Base-by-base conservation (phyloP, 2,113 vertebrate species). In the Blennius ocellaris region DNA sequence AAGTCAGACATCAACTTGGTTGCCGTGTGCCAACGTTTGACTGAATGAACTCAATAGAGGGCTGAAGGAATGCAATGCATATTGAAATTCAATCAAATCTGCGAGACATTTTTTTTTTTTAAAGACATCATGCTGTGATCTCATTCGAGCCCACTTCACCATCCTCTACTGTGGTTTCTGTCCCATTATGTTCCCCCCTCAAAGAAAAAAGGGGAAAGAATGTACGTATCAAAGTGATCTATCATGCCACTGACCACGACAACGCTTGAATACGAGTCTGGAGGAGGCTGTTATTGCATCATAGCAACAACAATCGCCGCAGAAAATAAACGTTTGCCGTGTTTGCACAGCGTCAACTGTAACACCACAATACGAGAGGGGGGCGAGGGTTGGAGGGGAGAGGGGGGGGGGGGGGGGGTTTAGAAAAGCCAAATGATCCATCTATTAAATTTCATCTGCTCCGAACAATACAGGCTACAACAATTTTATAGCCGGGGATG, bases 51-150 rank as follows among this genome's bases (percentile, higher is more conserved):
- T 68, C 54, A 45, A 45, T 60, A 41, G 53, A 82, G 68, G 15
- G 30, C 71, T 66, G 57, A 58, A 81, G 70, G 81, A 87, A 90
- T 84, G 83, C 70, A 14, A 76, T 11, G 21, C 84, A 69, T 66
- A 78, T 54, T 89, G 82, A 90, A 90, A 89, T 85, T 76, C 67
- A 84, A 87, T 89, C 82, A 89, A 86, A 88, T 86, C 76, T 68
- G 71, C 17, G 5, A 59, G 78, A 86, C 73, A 68, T 79, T 83
- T 85, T 87, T 79, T 83, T 85, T 87, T 87, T 87, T 87, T 67
- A 69, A 85, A 87, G 82, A 70, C 77, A 73, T 1, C 81, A 80
- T 43, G 81, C 83, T 87, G 83, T 85, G 83, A 86, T 83, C 76
- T 82, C 83, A 84, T 86, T 84, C 54, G 67, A 73, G 41, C 84